Evolutionary conservation across 2,888 invertebrate genomes (phyloP).

Genomic region (Leptinotarsa juncta): DNA sequence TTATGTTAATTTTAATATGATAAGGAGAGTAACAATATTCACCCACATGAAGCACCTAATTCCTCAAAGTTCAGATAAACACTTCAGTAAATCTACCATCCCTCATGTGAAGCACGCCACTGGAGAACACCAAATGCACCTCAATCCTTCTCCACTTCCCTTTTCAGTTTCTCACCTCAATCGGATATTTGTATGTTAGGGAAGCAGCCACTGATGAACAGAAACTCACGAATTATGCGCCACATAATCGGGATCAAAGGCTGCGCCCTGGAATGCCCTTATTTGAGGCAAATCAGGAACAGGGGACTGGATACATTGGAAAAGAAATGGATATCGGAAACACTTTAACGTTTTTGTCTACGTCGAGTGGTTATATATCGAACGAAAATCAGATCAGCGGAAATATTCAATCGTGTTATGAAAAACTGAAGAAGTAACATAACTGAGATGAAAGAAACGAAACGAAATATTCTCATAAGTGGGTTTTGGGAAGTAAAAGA

Average conservation of each 20-base stretch:
- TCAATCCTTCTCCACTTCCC: slow-evolving; percentile 3
- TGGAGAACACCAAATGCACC: background rate
- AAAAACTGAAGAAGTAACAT: background rate
- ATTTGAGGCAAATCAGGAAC: slow-evolving; percentile 28
- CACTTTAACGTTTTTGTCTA: background rate
- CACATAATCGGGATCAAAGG: slow-evolving; percentile 28
- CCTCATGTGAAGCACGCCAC: background rate
- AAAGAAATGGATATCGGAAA: background rate
- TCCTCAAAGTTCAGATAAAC: no score
- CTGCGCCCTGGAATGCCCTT: slow-evolving; percentile 23
- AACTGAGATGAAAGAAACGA: background rate
- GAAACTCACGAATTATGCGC: slow-evolving; percentile 24
- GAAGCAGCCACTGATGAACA: slow-evolving; percentile 18
- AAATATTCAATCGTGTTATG: slow-evolving; percentile 11
- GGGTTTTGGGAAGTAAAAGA: no score
- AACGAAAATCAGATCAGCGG: background rate
- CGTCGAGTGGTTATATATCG: background rate
- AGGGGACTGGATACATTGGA: slow-evolving; percentile 5
- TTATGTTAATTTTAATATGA: no score
- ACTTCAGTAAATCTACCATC: background rate
- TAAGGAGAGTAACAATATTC: no score
- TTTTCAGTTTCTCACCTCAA: slow-evolving; percentile 15
- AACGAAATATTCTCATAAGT: background rate
- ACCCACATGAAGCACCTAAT: no score
- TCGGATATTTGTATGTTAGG: slow-evolving; percentile 28